Percentiles rank a stretch among this genome's conserved stretches.
Evolutionary conservation across 2,888 invertebrate genomes (phyloP).

Genomic region (Synanthedon myopaeformis): DNA sequence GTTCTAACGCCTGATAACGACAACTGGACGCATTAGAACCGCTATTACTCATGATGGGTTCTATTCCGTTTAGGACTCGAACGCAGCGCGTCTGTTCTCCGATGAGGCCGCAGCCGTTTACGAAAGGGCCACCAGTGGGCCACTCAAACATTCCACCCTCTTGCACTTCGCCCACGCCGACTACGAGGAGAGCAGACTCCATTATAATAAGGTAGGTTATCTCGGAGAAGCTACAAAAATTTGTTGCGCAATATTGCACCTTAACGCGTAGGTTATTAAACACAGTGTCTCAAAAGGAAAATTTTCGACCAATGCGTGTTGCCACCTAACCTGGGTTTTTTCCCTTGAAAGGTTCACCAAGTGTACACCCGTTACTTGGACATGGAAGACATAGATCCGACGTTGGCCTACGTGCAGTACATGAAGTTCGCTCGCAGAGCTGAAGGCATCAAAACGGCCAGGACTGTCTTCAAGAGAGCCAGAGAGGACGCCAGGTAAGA

Average conservation of each 20-base stretch:
- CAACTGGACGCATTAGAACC: too few species aligned
- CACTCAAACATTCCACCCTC: slow-evolving; percentile 91
- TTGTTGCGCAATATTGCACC: not conserved
- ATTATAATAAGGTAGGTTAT: slow-evolving; percentile 85
- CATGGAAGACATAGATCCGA: slow-evolving; percentile 93
- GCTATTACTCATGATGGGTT: too few species aligned
- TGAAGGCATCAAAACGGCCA: slow-evolving; percentile 97
- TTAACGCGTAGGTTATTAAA: not conserved
- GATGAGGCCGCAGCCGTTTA: slow-evolving; percentile 96
- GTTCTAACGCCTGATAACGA: too few species aligned
- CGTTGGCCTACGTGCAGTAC: slow-evolving; percentile 97
- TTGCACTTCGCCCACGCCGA: slow-evolving; percentile 99
- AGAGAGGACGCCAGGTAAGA: slow-evolving; percentile 82
- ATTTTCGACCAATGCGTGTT: too few species aligned
- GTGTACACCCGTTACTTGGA: slow-evolving; percentile 94
- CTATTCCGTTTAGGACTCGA: slow-evolving; percentile 83
- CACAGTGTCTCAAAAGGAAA: too few species aligned
- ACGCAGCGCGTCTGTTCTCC: slow-evolving; percentile 90
- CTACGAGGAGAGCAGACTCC: slow-evolving; percentile 96
- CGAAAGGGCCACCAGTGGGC: slow-evolving; percentile 89
- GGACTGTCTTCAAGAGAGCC: slow-evolving; percentile 94
- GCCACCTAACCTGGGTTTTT: too few species aligned
- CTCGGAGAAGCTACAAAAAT: too few species aligned
- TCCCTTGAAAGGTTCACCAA: slow-evolving; percentile 72
- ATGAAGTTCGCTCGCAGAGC: slow-evolving; percentile 98